Evolutionary conservation across 2,888 invertebrate genomes (phyloP), one percentile per base, ranked within the genome.

Genomic region (Scotopteryx bipunctaria): DNA sequence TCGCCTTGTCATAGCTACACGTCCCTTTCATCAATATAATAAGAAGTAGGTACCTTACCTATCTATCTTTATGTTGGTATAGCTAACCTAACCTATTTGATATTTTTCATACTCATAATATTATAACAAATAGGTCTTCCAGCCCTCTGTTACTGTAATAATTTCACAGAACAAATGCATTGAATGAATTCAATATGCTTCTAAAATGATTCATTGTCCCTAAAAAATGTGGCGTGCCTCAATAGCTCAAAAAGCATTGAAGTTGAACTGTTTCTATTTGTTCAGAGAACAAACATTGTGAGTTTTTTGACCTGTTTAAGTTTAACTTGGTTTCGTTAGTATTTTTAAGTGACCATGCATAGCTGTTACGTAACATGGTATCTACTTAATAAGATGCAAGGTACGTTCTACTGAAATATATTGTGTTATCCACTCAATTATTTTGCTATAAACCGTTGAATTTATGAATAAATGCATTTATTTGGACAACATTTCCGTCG

Each of bases 221-320:
- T 15, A n/a, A 11, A 19, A 5, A 9, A n/a, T 23, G 19, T 15
- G n/a, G 8, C 16, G 3, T 29, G 9, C 5, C 40, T 29, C 23
- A 31, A 38, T 35, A 29, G 16, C 11, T 35, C 13, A 16, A 25
- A 44, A 33, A 37, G 5, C 19, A 33, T 43, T 36, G 38, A 44
- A 37, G 42, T 27, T 17, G 23, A 23, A 42, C 21, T 21, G 33
- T n/a, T 23, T 19, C 29, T 52, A 48, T 61, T 47, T 56, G 55
- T 55, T 44, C 52, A 36, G 37, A 43, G 25, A 55, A 56, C 58
- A 61, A 51, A 54, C 31, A 54, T 46, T 54, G 37, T 35, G 45
- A 59, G 61, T 52, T 44, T 50, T 45, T 48, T 59, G 56, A 61
- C 59, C 61, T 55, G 47, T 17, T 36, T 46, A 33, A 36, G 33